Conservation (phyloP, 2,113 vertebrate genomes). For the Pungitius pungitius region DNA sequence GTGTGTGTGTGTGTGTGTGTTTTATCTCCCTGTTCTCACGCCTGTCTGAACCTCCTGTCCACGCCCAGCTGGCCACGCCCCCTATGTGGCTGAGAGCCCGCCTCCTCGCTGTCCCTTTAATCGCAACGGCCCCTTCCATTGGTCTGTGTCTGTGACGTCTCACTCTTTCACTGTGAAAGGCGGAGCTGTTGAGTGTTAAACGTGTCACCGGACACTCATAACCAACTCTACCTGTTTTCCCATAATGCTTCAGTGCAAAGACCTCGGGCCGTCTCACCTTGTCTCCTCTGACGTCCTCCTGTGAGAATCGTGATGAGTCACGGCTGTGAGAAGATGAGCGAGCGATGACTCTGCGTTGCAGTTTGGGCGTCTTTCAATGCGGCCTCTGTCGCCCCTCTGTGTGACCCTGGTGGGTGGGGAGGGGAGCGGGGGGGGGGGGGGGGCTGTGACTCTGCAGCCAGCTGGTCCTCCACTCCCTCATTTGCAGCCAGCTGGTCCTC, state of each 20-base stretch:
- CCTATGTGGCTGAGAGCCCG: constrained; percentile 30
- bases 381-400: constrained; percentile 14
- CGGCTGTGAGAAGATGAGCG: constrained; percentile 2
- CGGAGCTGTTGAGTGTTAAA: neutral
- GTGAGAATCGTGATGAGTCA: constrained; percentile 36
- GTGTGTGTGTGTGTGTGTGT: constrained; percentile 27
- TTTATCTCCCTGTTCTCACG: constrained; percentile 68
- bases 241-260: neutral
- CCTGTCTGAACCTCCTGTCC: constrained; percentile 56
- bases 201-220: neutral
- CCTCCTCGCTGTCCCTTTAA: constrained; percentile 43
- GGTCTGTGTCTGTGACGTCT: constrained; percentile 9
- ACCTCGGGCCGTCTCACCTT: neutral
- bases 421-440: neutral
- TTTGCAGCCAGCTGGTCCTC: constrained; percentile 51
- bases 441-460: constrained; percentile 52
- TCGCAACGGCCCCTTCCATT: constrained; percentile 34
- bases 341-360: neutral
- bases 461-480: constrained; percentile 50
- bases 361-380: neutral
- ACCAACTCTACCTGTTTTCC: no score
- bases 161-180: constrained; percentile 35
- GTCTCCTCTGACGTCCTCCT: constrained; percentile 2
- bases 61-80: constrained; percentile 47
- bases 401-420: constrained; percentile 42